Conservation (phyloP, 2,113 vertebrate species). For the Butorides virescens region DNA sequence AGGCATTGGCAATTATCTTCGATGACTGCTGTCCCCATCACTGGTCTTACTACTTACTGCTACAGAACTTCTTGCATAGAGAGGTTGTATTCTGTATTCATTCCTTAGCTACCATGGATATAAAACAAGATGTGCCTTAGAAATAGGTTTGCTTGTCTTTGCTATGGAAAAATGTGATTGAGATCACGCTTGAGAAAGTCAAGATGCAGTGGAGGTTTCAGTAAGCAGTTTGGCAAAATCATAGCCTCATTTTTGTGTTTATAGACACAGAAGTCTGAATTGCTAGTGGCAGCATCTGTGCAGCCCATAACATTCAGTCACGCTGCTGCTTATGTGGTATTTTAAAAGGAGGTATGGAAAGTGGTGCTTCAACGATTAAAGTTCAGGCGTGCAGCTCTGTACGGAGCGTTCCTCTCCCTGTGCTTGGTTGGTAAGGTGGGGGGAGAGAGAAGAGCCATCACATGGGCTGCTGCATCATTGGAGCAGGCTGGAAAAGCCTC, state of each 20-base stretch:
- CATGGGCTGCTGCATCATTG: neutral
- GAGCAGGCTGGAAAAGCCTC: neutral
- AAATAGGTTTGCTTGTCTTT: neutral
- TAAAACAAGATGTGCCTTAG: neutral
- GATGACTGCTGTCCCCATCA: neutral
- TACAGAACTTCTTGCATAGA: neutral
- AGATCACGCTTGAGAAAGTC: neutral
- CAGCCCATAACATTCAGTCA: neutral
- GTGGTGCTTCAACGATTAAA: neutral
- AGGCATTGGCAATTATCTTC: neutral
- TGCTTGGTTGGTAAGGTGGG: neutral
- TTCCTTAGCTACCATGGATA: neutral
- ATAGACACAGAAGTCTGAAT: neutral
- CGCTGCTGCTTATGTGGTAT: neutral
- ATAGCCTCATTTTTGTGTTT: neutral
- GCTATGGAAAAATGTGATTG: neutral
- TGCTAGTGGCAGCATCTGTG: neutral
- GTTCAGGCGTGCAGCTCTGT: neutral
- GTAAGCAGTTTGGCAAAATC: neutral
- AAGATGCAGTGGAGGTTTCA: neutral
- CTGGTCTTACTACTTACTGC: neutral
- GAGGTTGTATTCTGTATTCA: neutral
- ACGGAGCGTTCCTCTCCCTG: neutral
- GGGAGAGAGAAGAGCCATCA: neutral
- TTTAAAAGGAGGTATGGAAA: neutral